Evolutionary conservation across 2,113 vertebrate genomes (phyloP), one percentile per base, ranked within the genome.

Genomic region (Megalops atlanticus): DNA sequence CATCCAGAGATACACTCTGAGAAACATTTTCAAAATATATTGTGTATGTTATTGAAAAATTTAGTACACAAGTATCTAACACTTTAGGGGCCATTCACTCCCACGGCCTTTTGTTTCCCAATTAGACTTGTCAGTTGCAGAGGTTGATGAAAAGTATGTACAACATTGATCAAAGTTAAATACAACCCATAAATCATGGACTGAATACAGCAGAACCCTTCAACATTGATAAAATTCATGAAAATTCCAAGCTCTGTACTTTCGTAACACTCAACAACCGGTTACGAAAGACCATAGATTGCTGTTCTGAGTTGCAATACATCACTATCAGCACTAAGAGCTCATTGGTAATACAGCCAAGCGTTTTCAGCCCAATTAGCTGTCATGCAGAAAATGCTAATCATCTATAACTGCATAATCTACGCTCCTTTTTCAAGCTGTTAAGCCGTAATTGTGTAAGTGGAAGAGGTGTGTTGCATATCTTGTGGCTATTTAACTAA

Each of bases 301-400:
- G 49, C 18, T 0, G 4, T 21, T 21, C 49, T 4, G 18, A 31
- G 11, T 64, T n/a, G n/a, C 2, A 27, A 24, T 31, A 24, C 58
- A 64, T 27, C n/a, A 64, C 58, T 31, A n/a, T n/a, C 1, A 58
- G 47, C 80, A 78, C 68, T 80, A 71, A 78, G 82, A 77, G 40
- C 68, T 77, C 80, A 77, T 71, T 78, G 58, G 68, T 73, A 83
- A 52, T 41, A 70, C 36, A 77, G 54, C 73, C 71, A 84, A 82
- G 81, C 52, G 11, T 64, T 64, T 64, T 58, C 52, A 64, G 31
- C 24, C 58, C 58, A 24, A 64, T 64, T 64, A 64, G 5, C n/a
- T n/a, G 31, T 31, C 58, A 64, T 31, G 58, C 58, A 64, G 36
- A 38, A 64, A 49, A 78, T 27, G 36, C 24, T 11, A 38, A 35